Percentiles rank a stretch among this genome's conserved stretches.
phyloP scores from a whole-genome alignment of 2,113 vertebrate species.

The Nicator chloris region DNA sequence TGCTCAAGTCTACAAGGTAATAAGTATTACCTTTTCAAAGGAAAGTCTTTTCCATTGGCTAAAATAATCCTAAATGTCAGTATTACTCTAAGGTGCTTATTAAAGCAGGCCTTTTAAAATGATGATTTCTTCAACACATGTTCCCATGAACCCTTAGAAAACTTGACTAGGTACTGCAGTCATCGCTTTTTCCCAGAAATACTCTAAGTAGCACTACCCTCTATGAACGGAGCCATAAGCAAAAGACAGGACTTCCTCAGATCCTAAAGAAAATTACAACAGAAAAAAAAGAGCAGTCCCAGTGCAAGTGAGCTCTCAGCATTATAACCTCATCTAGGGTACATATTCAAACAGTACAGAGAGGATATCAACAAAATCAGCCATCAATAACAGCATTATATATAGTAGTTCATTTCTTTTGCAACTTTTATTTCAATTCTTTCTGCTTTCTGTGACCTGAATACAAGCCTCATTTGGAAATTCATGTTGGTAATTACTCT shows the following conservation, averaged over 20 bases:
- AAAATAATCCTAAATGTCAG: neutral
- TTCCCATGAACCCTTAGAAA: neutral
- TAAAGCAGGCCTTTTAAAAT: neutral
- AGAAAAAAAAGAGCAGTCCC: neutral
- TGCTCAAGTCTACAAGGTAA: neutral
- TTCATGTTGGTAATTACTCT: neutral
- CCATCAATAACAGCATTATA: neutral
- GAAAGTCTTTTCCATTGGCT: neutral
- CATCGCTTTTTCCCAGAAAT: neutral
- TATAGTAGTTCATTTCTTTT: neutral
- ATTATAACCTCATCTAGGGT: neutral
- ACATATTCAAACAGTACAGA: neutral
- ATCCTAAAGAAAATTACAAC: neutral
- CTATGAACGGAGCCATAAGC: rapidly evolving
- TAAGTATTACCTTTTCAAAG: neutral
- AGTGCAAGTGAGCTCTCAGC: neutral
- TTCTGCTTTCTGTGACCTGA: neutral
- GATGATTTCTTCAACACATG: neutral
- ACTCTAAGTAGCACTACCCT: neutral
- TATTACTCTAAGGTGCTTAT: neutral
- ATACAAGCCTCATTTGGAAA: neutral
- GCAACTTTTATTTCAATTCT: neutral
- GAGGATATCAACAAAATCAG: neutral
- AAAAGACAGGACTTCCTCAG: neutral
- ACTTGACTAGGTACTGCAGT: neutral